Evolutionary conservation across 1,140 invertebrate genomes (phyloP).

Genomic region (Drosophila micromelanica): DNA sequence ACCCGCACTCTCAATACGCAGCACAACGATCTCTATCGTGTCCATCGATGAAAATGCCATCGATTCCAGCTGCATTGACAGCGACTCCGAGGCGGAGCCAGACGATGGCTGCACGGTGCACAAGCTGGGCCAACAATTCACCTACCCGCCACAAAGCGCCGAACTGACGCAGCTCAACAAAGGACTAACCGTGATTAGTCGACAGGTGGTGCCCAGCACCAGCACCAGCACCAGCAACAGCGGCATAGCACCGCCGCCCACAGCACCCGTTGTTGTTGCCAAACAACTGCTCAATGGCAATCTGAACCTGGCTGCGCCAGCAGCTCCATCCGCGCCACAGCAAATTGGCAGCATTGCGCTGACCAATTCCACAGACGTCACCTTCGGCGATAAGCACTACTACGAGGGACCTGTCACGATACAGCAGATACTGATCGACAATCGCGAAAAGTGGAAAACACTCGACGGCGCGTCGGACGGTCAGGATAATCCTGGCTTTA

Average conservation of each 20-base stretch:
- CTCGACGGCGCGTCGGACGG: conserved; percentile 40
- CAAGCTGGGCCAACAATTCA: conserved; percentile 76
- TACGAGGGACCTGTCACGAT: conserved; percentile 89
- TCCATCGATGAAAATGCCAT: conserved; percentile 80
- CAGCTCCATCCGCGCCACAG: conserved; percentile 23
- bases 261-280: conserved; percentile 41
- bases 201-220: conserved; percentile 50
- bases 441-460: conserved; percentile 77
- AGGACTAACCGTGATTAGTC: conserved; percentile 59
- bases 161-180: conserved; percentile 72
- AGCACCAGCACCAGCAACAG: conserved; percentile 12
- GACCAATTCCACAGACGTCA: conserved; percentile 87
- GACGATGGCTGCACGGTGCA: conserved; percentile 77
- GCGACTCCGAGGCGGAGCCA: conserved; percentile 68
- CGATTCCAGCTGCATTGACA: conserved; percentile 79
- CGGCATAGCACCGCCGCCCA: conserved; percentile 11
- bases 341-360: conserved; percentile 86
- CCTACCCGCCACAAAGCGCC: conserved; percentile 62
- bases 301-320: conserved; percentile 44
- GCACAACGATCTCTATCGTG: conserved; percentile 75
- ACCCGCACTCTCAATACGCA: conserved; percentile 74
- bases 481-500: conserved; percentile 73
- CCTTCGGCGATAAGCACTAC: conserved; percentile 88
- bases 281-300: conserved; percentile 64
- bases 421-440: conserved; percentile 86